phyloP scores from a whole-genome alignment of 2,797 vertebrate genomes.

The Scyliorhinus canicula region DNA sequence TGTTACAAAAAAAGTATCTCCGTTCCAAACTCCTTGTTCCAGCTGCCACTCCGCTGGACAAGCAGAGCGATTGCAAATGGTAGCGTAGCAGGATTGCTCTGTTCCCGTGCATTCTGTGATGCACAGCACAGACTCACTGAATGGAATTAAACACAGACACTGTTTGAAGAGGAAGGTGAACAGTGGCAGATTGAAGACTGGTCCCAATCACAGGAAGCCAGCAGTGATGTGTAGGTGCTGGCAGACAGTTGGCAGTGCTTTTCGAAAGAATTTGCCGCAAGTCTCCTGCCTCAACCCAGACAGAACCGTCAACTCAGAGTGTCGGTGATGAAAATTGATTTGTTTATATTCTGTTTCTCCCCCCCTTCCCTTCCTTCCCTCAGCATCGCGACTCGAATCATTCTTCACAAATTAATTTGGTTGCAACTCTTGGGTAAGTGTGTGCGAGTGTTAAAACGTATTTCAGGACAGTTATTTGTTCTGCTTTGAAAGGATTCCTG shows the following conservation, averaged over 20 bases:
- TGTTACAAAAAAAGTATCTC: not conserved
- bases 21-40: not conserved
- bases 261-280: not conserved
- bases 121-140: not conserved
- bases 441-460: not conserved
- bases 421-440: not conserved
- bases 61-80: not conserved
- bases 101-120: not conserved
- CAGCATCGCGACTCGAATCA: not conserved
- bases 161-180: not conserved
- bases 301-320: not conserved
- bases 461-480: slow-evolving; percentile 1
- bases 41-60: not conserved
- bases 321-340: not conserved
- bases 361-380: not conserved
- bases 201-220: not conserved
- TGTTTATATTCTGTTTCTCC: not conserved
- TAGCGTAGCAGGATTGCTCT: not conserved
- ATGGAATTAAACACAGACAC: not conserved
- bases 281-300: not conserved
- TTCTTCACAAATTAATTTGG: not conserved
- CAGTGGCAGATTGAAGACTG: not conserved
- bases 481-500: not conserved
- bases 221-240: not conserved
- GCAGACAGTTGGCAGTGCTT: not conserved